phyloP scores from a whole-genome alignment of 2,113 vertebrate species.

The Hydropotes inermis region DNA sequence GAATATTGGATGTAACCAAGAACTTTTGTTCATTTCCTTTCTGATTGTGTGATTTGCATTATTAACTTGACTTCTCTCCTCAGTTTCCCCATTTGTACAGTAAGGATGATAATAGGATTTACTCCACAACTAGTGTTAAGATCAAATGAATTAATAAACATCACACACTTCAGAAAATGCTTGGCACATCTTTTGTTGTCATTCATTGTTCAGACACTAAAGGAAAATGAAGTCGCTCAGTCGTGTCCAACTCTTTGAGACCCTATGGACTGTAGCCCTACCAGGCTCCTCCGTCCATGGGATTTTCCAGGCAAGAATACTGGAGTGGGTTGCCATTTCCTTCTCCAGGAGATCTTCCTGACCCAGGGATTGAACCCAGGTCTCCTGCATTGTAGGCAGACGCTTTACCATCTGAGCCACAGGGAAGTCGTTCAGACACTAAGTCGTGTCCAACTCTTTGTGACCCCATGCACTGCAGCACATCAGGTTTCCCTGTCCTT shows the following conservation, averaged over 20 bases:
- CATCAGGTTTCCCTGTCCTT: not conserved
- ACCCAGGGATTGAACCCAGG: accelerated
- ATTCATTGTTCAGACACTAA: not conserved
- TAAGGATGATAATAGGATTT: not conserved
- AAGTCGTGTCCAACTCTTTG: not conserved
- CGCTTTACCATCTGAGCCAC: not conserved
- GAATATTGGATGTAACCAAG: not conserved
- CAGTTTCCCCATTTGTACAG: not conserved
- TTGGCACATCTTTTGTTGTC: not conserved
- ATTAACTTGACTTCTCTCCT: not conserved
- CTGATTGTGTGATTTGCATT: not conserved
- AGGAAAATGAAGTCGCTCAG: not conserved
- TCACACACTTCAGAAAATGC: constrained; percentile 3
- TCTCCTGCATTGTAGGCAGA: not conserved
- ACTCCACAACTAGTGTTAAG: not conserved
- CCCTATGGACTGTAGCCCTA: not conserved
- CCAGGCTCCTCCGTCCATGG: not conserved
- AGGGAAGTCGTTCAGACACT: too few relatives aligned
- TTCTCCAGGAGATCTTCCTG: not conserved
- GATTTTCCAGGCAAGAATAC: not conserved
- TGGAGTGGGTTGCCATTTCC: not conserved
- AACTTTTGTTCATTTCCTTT: not conserved
- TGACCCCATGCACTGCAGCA: not conserved
- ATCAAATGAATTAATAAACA: constrained; percentile 41
- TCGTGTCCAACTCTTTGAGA: accelerated